Conservation (phyloP, 2,113 vertebrate species). For the Bungarus multicinctus region DNA sequence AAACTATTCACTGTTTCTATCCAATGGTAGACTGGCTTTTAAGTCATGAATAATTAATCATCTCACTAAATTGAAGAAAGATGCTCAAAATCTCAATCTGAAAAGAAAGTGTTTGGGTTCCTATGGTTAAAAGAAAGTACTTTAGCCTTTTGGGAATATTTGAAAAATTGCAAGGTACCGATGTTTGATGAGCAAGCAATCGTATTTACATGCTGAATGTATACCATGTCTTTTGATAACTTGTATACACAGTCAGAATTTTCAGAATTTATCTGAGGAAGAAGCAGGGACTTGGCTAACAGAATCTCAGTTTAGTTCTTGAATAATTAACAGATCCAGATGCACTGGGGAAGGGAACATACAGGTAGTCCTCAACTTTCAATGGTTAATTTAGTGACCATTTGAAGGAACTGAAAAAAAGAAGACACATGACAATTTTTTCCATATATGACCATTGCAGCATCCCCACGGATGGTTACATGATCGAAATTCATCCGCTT, state of each 20-base stretch:
- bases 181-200: not conserved
- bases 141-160: slow-evolving; percentile 9
- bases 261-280: not conserved
- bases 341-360: not conserved
- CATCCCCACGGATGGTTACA: not conserved
- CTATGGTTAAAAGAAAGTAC: slow-evolving; percentile 18
- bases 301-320: not conserved
- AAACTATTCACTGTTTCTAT: slow-evolving; percentile 15
- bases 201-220: not conserved
- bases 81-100: slow-evolving; percentile 39
- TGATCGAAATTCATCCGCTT: not conserved
- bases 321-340: not conserved
- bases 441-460: not conserved
- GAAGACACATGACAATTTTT: not conserved
- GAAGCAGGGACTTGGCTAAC: not conserved
- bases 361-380: not conserved
- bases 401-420: not conserved
- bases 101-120: slow-evolving; percentile 35
- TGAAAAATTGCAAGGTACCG: not conserved
- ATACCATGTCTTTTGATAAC: not conserved
- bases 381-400: not conserved
- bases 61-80: slow-evolving; percentile 39
- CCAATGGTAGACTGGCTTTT: slow-evolving; percentile 16
- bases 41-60: slow-evolving; percentile 30
- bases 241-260: not conserved